phyloP scores from a whole-genome alignment of 2,113 vertebrate species.

The Tenrec ecaudatus region DNA sequence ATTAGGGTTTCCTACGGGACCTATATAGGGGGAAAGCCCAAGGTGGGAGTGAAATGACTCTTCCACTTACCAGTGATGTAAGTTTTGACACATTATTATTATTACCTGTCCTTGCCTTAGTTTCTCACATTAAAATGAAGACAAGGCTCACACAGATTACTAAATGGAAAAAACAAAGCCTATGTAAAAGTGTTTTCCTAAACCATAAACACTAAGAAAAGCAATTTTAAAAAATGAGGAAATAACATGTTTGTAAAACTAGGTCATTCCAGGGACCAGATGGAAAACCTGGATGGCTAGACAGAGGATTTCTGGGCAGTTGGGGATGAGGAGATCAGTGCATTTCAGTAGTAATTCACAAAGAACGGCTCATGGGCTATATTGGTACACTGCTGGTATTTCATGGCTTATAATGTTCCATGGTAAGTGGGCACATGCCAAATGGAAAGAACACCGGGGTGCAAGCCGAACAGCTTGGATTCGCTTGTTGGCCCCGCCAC shows the following conservation, averaged over 20 bases:
- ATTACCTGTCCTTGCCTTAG: not conserved
- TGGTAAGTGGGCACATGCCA: not conserved
- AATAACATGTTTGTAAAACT: not conserved
- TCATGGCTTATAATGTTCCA: not conserved
- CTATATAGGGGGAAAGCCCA: not conserved
- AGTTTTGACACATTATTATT: not conserved
- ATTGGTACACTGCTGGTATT: not conserved
- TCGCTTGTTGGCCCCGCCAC: not conserved
- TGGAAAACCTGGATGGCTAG: not conserved
- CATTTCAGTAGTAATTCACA: not conserved
- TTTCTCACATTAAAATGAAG: not conserved
- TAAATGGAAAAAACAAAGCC: not conserved
- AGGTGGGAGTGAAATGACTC: not conserved
- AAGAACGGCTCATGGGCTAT: not conserved
- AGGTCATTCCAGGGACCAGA: constrained; percentile 8
- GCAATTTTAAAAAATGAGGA: constrained; percentile 30
- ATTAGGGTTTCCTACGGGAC: not conserved
- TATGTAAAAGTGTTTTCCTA: constrained; percentile 6
- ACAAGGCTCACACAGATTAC: not conserved
- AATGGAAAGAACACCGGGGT: not conserved
- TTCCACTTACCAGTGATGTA: not conserved
- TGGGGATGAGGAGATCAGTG: not conserved
- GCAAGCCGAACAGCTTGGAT: not conserved
- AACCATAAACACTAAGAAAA: constrained; percentile 24
- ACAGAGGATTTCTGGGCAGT: not conserved